Base-by-base conservation (phyloP, 2,888 invertebrate genomes). In the Ochlodes sylvanus region DNA sequence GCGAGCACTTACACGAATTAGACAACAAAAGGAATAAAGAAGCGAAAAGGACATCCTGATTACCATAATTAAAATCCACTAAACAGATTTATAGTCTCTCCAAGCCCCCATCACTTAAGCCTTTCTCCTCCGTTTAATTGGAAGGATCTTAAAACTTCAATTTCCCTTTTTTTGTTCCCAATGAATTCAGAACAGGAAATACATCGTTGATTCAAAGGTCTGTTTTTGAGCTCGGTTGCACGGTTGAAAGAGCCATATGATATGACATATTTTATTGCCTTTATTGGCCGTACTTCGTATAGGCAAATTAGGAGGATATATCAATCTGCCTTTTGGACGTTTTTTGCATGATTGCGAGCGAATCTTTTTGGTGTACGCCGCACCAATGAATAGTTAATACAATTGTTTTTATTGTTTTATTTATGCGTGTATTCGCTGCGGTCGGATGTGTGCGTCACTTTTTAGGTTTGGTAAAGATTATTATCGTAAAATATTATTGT, bases 221-320 rank as follows among this genome's bases (percentile, higher is more conserved):
- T 87, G 86, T 91, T 90, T 90, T 89, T 87, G 84, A 83, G 84
- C 80, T 89, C 85, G 79, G 78, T 85, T 85, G 85, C 84, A 87
- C 77, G 81, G 79, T 77, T 77, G 84, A 88, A 88, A 80, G 80
- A 78, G 86, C 85, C 76, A 87, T 87, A 87, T 84, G 87, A 92
- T 91, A 92, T 92, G 92, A 90, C 91, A 88, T 89, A 88, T 88
- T 89, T 90, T 89, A 90, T 90, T 90, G 87, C 81, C 76, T 34
- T 19, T 34, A 61, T 61, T 67, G 42, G 54, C 32, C 75, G 77
- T 77, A 76, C 77, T 79, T 79, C 79, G 80, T 83, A 81, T 83
- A 90, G 86, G 85, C 89, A 92, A 92, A 92, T 92, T 92, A 92
- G 92, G 83, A 85, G 92, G 92, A 92, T 91, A 92, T 90, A 87